phyloP scores from a whole-genome alignment of 2,797 vertebrate species.

The Taenioides sp. region DNA sequence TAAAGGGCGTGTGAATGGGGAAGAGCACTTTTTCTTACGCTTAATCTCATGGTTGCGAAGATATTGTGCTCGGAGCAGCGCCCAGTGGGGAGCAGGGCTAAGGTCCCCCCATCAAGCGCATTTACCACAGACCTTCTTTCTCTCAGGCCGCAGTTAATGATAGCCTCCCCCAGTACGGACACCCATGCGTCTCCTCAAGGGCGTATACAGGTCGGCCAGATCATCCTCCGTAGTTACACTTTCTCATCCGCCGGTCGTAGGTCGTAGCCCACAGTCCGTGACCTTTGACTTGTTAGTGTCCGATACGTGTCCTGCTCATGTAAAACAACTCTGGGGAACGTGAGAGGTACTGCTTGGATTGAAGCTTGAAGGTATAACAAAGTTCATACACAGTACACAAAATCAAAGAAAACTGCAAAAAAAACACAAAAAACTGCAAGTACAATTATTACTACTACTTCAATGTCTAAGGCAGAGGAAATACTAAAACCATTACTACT shows the following conservation, averaged over 20 bases:
- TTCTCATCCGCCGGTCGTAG: constrained; percentile 90
- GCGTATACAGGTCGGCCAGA: constrained; percentile 79
- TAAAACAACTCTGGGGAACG: background rate
- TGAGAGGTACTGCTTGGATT: background rate
- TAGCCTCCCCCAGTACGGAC: constrained; percentile 88
- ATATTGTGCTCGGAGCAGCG: constrained; percentile 92
- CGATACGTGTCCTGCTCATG: constrained; percentile 12
- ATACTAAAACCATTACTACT: no score
- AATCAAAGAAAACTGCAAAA: no score
- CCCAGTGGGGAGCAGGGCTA: constrained; percentile 88
- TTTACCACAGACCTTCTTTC: constrained; percentile 89
- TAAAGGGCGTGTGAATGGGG: constrained; percentile 99
- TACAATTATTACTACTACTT: no score
- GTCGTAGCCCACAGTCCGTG: constrained; percentile 87
- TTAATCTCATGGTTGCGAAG: constrained; percentile 96
- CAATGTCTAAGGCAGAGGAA: no score
- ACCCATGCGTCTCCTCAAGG: constrained; percentile 89
- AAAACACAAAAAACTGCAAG: no score
- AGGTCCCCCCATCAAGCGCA: constrained; percentile 92
- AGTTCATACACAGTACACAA: background rate
- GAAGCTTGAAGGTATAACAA: background rate
- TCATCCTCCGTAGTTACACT: constrained; percentile 92
- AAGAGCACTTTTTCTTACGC: constrained; percentile 95
- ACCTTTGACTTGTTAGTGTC: constrained; percentile 77
- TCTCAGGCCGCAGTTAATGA: constrained; percentile 91